Percentiles rank a stretch among this genome's conserved stretches.
Conservation (phyloP, 2,888 invertebrate genomes). For the Beris chalybata region DNA sequence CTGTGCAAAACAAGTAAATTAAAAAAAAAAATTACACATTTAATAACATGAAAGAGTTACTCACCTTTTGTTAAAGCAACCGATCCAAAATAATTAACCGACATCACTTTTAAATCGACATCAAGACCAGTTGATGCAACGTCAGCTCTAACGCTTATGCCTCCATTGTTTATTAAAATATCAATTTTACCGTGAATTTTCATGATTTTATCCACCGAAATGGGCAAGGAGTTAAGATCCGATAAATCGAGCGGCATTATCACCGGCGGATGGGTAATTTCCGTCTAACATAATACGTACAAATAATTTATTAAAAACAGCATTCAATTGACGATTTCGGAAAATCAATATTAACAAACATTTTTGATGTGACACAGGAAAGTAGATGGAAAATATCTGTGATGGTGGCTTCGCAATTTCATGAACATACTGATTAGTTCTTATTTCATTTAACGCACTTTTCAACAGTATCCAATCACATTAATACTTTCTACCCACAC, state of each 20-base stretch:
- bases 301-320: no score
- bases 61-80: slow-evolving; percentile 89
- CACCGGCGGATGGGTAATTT: slow-evolving; percentile 70
- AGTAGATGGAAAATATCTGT: no score
- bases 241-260: slow-evolving; percentile 75
- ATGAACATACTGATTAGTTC: no score
- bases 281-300: slow-evolving; percentile 55
- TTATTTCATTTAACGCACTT: no score
- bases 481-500: no score
- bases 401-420: no score
- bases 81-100: slow-evolving; percentile 92
- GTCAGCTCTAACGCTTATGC: slow-evolving; percentile 79
- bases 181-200: slow-evolving; percentile 77
- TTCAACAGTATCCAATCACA: no score
- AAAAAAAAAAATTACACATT: slow-evolving; percentile 4
- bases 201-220: slow-evolving; percentile 67
- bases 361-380: no score
- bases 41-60: slow-evolving; percentile 19
- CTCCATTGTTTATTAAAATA: slow-evolving; percentile 88
- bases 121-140: slow-evolving; percentile 74
- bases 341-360: no score
- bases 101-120: slow-evolving; percentile 86
- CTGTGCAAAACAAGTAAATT: slow-evolving; percentile 58
- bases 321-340: no score
- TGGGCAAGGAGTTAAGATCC: slow-evolving; percentile 66